phyloP scores from a whole-genome alignment of 2,888 invertebrate species.

The Marronus borbonicus region DNA sequence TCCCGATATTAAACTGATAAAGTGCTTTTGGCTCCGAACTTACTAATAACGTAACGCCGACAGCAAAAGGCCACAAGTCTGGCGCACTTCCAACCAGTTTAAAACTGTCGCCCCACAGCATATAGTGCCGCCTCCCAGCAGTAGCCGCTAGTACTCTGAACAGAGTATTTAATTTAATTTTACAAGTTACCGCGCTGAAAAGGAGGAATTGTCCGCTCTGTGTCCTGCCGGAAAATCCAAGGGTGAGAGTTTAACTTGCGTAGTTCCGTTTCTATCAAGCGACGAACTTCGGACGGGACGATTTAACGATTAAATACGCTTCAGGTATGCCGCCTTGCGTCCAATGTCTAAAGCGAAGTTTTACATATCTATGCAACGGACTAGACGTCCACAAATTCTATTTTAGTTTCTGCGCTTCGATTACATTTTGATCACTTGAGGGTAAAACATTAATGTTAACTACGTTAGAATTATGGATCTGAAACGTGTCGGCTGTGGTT shows the following conservation, averaged over 20 bases:
- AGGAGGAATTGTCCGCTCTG: constrained; percentile 35
- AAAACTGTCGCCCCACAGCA: constrained; percentile 37
- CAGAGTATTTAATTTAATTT: constrained; percentile 50
- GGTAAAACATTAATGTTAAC: too few relatives aligned
- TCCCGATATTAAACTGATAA: constrained; percentile 51
- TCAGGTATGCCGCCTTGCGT: constrained; percentile 9
- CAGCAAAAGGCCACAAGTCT: constrained; percentile 48
- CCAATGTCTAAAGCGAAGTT: background rate
- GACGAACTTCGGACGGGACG: constrained; percentile 3
- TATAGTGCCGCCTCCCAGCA: background rate
- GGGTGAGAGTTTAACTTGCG: constrained; percentile 9
- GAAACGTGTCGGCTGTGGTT: too few relatives aligned
- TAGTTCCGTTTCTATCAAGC: constrained; percentile 13
- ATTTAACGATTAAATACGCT: constrained; percentile 25
- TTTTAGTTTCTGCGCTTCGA: background rate
- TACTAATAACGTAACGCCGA: constrained; percentile 50
- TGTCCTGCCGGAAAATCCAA: constrained; percentile 25
- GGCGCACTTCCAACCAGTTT: constrained; percentile 50
- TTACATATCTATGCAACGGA: constrained; percentile 10
- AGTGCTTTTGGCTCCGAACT: constrained; percentile 51
- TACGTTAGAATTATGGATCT: too few relatives aligned
- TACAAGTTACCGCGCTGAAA: constrained; percentile 40
- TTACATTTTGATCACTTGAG: background rate
- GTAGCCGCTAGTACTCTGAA: background rate
- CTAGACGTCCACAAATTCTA: constrained; percentile 10